Conservation (phyloP, 2,888 invertebrate species). For the Xiphydria camelus region DNA sequence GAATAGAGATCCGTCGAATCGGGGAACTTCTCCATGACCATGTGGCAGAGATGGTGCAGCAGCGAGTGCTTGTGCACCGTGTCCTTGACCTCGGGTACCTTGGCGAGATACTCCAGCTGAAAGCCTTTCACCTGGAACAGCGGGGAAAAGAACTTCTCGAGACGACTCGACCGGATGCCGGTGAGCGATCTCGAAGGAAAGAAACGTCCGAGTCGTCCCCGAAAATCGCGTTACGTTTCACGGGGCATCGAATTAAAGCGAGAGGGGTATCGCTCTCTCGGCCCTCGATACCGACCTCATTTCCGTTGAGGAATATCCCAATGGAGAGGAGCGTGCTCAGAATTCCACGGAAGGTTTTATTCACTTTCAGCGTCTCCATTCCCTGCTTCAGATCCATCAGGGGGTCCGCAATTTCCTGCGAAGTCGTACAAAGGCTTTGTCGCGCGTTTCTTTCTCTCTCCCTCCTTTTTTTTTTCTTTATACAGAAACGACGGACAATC, state of each 20-base stretch:
- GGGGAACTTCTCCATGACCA: constrained; percentile 95
- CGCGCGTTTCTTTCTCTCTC: no score
- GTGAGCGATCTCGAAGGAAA: neutral
- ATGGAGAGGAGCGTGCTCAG: constrained; percentile 91
- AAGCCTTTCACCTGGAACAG: constrained; percentile 83
- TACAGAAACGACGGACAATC: no score
- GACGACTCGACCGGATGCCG: neutral
- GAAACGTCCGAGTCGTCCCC: neutral
- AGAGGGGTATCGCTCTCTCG: constrained; percentile 4
- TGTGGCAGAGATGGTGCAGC: constrained; percentile 94
- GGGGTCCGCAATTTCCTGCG: constrained; percentile 95
- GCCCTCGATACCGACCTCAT: constrained; percentile 60
- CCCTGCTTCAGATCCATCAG: constrained; percentile 98
- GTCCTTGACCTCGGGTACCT: constrained; percentile 98
- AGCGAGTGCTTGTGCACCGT: constrained; percentile 98
- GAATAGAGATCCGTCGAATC: constrained; percentile 97
- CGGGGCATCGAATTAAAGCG: neutral
- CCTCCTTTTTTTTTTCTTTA: constrained; percentile 8
- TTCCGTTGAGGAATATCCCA: constrained; percentile 95
- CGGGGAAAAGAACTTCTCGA: neutral
- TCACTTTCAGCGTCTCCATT: constrained; percentile 85
- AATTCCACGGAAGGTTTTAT: constrained; percentile 94
- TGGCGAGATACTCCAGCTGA: constrained; percentile 94
- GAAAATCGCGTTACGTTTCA: neutral
- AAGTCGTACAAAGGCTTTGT: constrained; percentile 18